These are phyloP conservation scores for Chymomyza caudatula DNA, from an alignment of 2,888 invertebrate species.

Conservation along the genomic window DNA sequence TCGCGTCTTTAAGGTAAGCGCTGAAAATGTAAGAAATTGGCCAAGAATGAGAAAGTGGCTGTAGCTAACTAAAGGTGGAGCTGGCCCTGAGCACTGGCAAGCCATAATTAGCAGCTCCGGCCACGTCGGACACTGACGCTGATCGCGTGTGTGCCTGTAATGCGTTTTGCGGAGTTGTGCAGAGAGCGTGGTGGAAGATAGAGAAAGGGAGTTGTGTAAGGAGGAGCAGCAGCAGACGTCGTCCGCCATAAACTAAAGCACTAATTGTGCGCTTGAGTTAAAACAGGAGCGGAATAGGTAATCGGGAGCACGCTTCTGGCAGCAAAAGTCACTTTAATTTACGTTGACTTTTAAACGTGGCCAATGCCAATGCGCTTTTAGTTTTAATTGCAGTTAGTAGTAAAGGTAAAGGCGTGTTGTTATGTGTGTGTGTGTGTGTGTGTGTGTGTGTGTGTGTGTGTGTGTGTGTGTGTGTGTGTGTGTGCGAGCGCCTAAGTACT, in stretches of 20 bases:
- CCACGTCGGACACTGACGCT: conserved; percentile 24
- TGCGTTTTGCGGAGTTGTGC: conserved; percentile 31
- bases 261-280: conserved; percentile 30
- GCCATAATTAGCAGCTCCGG: conserved; percentile 49
- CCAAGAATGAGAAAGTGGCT: not conserved
- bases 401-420: not conserved
- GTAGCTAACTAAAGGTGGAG: conserved; percentile 5
- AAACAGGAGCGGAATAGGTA: not conserved
- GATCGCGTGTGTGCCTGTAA: conserved; percentile 63
- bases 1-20: conserved; percentile 32
- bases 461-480: not conserved
- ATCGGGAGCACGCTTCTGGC: conserved; percentile 3
- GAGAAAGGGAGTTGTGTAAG: conserved; percentile 18
- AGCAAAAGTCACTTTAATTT: conserved; percentile 35
- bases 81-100: conserved; percentile 4
- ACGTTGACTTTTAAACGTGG: conserved; percentile 28
- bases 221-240: conserved; percentile 45
- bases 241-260: conserved; percentile 46
- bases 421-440: no score
- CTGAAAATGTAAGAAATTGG: conserved; percentile 48
- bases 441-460: not conserved
- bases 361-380: conserved; percentile 56
- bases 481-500: conserved; percentile 26
- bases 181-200: not conserved
- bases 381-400: conserved; percentile 52